Base-by-base conservation (phyloP, 2,797 vertebrate species). In the Paramormyrops hopkinsi region DNA sequence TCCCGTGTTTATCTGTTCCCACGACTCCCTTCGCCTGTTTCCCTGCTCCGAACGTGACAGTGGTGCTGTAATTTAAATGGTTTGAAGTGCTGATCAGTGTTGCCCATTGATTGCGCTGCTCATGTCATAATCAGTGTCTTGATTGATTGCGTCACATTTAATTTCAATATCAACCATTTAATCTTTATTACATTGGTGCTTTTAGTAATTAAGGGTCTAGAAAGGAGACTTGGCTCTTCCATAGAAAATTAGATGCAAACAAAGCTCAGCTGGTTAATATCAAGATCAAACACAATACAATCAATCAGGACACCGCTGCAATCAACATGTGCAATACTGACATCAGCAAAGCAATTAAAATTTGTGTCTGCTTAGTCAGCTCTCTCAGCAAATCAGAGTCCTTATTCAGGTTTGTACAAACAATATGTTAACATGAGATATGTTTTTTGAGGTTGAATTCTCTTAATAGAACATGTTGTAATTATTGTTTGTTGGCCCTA, bases 161-260 rank as follows among this genome's bases (percentile, higher is more conserved):
- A 50, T 84, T 22, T 84, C 44, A 48, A 84, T 84, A 84, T 84
- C 82, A 84, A 84, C 82, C 82, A 84, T 48, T 50, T 84, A 50
- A 84, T 84, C 82, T 84, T 48, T 84, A 41, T 50, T 84, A 84
- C 82, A 51, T 84, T 84, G 48, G 19, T 50, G 82, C 46, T 84
- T 84, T 84, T 44, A 48, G 82, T 84, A 84, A 84, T 84, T 84
- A 50, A 84, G 82, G 19, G 8, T 46, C 44, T 25, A 50, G 46
- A 84, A 84, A 51, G 6, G 44, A 50, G 82, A 29, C 2, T 50
- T 44, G 19, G 19, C 37, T 48, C 37, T 50, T 84, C 41, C 44
- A 50, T 46, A 84, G 82, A 84, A 84, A 84, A 84, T 48, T 84
- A 48, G 46, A 84, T 44, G 44, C 46, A 79, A 44, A 79, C 73